phyloP scores from a whole-genome alignment of 2,888 invertebrate species.

The Sminthurinus aureus region DNA sequence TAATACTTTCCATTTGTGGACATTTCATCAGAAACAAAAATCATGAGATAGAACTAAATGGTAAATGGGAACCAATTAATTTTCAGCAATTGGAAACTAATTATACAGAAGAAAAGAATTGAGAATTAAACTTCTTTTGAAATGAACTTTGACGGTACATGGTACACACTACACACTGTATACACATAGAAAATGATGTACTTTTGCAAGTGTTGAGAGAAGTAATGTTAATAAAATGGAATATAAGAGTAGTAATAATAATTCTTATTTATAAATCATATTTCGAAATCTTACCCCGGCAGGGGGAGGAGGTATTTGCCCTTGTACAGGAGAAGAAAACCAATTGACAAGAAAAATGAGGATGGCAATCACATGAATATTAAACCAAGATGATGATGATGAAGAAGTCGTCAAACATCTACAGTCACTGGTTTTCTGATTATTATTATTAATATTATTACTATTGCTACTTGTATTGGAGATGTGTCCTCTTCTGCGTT shows the following conservation, averaged over 20 bases:
- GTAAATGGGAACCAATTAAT: not conserved
- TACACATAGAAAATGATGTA: not conserved
- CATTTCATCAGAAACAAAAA: not conserved
- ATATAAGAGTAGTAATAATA: too few relatives aligned
- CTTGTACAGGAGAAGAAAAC: conserved; percentile 43
- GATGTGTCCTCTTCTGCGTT: conserved; percentile 4
- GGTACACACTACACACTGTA: not conserved
- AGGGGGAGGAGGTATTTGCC: conserved; percentile 52
- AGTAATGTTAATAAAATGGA: not conserved
- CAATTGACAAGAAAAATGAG: conserved; percentile 32
- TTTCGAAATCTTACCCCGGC: conserved; percentile 34
- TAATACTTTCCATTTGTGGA: not conserved
- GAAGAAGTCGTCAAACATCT: conserved; percentile 12
- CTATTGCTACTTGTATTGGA: too few relatives aligned
- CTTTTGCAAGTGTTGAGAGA: not conserved
- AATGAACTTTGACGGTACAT: not conserved
- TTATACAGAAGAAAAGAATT: not conserved
- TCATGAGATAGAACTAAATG: not conserved
- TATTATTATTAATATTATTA: not conserved
- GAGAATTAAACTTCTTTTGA: not conserved
- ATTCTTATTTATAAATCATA: not conserved
- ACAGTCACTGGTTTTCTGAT: not conserved
- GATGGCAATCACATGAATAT: conserved; percentile 25
- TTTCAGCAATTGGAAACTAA: not conserved
- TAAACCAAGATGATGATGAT: not conserved